phyloP scores from a whole-genome alignment of 2,888 invertebrate species.

The Philaethria dido region DNA sequence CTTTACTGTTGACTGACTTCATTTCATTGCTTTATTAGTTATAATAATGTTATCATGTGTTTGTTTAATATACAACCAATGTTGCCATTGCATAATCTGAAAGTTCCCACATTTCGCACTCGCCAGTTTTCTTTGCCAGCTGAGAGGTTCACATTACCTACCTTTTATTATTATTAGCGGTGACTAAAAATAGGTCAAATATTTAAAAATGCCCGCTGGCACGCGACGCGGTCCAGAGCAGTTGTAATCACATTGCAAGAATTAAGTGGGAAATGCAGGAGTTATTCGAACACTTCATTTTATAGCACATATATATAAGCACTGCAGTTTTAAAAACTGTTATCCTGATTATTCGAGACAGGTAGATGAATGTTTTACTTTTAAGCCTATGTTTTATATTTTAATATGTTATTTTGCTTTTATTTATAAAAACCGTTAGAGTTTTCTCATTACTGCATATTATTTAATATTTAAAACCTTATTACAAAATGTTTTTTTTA shows the following conservation, averaged over 20 bases:
- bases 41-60: background rate
- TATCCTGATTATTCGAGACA: background rate
- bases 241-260: constrained; percentile 66
- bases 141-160: constrained; percentile 79
- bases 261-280: constrained; percentile 43
- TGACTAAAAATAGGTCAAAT: constrained; percentile 81
- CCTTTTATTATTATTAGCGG: constrained; percentile 82
- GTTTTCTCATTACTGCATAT: too few relatives aligned
- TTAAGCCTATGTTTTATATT: too few relatives aligned
- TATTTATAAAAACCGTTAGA: too few relatives aligned
- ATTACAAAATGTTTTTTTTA: background rate
- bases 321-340: background rate
- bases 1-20: background rate
- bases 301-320: too few relatives aligned
- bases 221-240: constrained; percentile 65
- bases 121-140: constrained; percentile 60
- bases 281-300: constrained; percentile 13
- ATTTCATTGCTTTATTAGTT: background rate
- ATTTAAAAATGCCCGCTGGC: constrained; percentile 79
- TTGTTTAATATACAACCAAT: constrained; percentile 35
- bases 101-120: constrained; percentile 51
- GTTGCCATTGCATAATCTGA: constrained; percentile 54
- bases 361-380: too few relatives aligned
- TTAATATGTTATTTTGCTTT: too few relatives aligned
- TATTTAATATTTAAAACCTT: background rate